phyloP scores from a whole-genome alignment of 2,797 vertebrate species.

The Hydrocynus forskahlii region DNA sequence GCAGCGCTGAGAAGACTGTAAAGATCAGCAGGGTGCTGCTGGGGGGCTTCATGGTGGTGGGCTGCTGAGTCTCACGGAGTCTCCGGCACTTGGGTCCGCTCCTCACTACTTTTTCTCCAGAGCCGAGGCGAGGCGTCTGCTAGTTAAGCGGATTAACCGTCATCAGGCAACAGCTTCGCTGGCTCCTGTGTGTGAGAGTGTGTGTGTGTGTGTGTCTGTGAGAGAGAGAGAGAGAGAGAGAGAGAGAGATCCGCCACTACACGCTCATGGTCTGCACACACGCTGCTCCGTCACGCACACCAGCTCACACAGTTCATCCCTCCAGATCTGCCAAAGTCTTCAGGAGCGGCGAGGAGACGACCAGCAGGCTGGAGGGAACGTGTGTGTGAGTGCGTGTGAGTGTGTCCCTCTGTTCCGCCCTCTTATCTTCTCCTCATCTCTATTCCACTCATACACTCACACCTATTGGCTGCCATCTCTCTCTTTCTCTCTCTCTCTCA shows the following conservation, averaged over 20 bases:
- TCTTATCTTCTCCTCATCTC: constrained; percentile 45
- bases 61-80: constrained; percentile 22
- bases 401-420: constrained; percentile 23
- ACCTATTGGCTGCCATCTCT: constrained; percentile 39
- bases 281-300: not conserved
- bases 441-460: constrained; percentile 37
- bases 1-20: constrained; percentile 78
- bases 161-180: constrained; percentile 78
- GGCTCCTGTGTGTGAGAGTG: constrained; percentile 50
- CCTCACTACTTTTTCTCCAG: constrained; percentile 45
- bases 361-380: no score
- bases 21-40: constrained; percentile 74
- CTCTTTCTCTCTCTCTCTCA: constrained; percentile 37
- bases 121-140: constrained; percentile 60
- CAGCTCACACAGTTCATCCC: constrained; percentile 2
- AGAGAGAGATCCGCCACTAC: constrained; percentile 2
- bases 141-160: constrained; percentile 84
- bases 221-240: not conserved
- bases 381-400: not conserved
- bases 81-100: constrained; percentile 36
- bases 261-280: constrained; percentile 20
- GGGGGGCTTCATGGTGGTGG: constrained; percentile 1
- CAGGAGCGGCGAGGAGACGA: no score
- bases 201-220: not conserved
- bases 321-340: not conserved